A percentile compares a stretch with the other conserved stretches of the same genome.
These are phyloP conservation scores for Apogon hyalosoma DNA, from an alignment of 2,797 vertebrate genomes.

Conservation along the genomic window DNA sequence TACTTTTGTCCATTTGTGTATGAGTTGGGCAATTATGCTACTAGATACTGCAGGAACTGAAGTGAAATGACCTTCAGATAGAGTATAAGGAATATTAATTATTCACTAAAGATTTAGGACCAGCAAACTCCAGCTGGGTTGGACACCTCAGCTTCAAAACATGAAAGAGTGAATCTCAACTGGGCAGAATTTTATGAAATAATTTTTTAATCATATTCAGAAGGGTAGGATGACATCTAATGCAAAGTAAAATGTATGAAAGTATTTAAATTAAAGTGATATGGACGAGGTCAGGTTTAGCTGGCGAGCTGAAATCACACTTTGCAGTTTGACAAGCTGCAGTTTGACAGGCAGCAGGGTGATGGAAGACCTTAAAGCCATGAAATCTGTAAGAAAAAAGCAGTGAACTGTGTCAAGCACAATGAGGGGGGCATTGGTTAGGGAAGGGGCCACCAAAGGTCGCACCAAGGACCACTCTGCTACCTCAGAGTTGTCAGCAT, in stretches of 20 bases:
- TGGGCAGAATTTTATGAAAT: no score
- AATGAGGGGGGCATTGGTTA: constrained; percentile 28
- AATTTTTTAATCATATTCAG: no score
- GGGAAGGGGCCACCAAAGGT: constrained; percentile 26
- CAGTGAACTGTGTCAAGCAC: constrained; percentile 54
- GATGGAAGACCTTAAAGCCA: constrained; percentile 37
- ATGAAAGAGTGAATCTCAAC: no score
- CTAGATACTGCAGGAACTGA: no score
- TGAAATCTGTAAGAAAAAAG: constrained; percentile 24
- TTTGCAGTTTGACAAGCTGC: constrained; percentile 44
- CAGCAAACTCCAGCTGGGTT: no score
- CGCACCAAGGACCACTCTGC: constrained; percentile 10
- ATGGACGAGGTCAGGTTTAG: neutral
- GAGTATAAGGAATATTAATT: no score
- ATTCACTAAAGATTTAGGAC: no score
- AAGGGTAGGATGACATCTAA: neutral
- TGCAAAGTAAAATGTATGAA: constrained; percentile 4
- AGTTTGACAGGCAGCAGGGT: constrained; percentile 42
- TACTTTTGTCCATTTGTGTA: no score
- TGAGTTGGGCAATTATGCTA: no score
- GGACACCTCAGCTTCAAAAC: no score
- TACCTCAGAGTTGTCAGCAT: constrained; percentile 28
- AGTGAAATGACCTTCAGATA: no score
- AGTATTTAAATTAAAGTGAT: neutral
- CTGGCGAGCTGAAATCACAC: neutral